Base-by-base conservation (phyloP, 2,797 vertebrate genomes). In the Lutjanus argentimaculatus region DNA sequence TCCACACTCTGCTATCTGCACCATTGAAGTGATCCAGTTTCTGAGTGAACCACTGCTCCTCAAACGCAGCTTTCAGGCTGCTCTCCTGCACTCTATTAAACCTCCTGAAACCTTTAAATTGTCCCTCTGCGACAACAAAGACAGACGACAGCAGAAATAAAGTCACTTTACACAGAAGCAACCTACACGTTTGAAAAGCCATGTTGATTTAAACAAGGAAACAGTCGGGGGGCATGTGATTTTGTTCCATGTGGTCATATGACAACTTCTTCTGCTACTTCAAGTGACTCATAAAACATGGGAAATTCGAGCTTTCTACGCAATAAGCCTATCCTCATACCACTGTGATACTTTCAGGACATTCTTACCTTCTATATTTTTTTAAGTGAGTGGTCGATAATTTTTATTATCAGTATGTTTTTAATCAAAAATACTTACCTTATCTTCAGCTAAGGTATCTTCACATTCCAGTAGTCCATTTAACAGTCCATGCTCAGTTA, bases 1-100 rank as follows among this genome's bases (percentile, higher is more conserved):
- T 93, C 95, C 96, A 96, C 25, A 87, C 79, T 88, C 94, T 87
- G 67, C n/a, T 74, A 2, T 95, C 93, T 14, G 92, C 95, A 10
- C 89, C 93, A 69, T 82, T 93, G 77, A 96, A 96, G 79, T 96
- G 95, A 71, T 95, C 94, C 73, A 95, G 87, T 75, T 90, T 95
- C 84, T 95, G 95, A 13, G 51, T 75, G 79, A 96, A 95, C 95
- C 95, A 94, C 42, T 81, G 88, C 61, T 95, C 94, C 36, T 94
- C 75, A 7, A 65, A 78, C 30, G 2, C 71, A 59, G 6, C 25
- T 21, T 8, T 30, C 6, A 13, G 61, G 2, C 6, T 19, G 17
- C 0, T 3, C 0, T 65, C 8, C 21, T 76, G 79, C 9, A 16
- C 59, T 15, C 19, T 21, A 15, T 6, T 0, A 13, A 89, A 85